A percentile compares a stretch with the other conserved stretches of the same genome.
phyloP scores from a whole-genome alignment of 2,888 invertebrate genomes.

The Rhopalosiphum nymphaeae region DNA sequence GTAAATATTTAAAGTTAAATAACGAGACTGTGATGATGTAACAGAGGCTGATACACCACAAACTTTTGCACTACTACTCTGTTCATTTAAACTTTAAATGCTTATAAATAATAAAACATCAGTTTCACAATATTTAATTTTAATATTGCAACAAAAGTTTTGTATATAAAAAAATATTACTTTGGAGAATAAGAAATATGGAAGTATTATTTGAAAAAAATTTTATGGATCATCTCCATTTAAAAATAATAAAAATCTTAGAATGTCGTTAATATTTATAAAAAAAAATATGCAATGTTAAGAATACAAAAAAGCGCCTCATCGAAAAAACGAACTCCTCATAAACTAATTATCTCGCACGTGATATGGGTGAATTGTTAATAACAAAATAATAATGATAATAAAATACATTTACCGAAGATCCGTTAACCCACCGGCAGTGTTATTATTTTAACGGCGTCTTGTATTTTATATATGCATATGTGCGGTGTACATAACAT shows the following conservation, averaged over 20 bases:
- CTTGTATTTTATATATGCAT: background rate
- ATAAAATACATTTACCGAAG: background rate
- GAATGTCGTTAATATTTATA: background rate
- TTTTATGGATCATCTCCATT: background rate
- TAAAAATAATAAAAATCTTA: background rate
- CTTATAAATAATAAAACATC: background rate
- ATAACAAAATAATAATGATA: background rate
- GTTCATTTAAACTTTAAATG: background rate
- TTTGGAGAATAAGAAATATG: background rate
- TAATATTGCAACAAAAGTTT: background rate
- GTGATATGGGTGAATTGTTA: background rate
- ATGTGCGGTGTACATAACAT: background rate
- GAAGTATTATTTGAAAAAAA: background rate
- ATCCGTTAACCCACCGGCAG: slow-evolving; percentile 29
- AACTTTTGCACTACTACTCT: background rate
- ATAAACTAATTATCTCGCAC: background rate
- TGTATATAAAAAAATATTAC: background rate
- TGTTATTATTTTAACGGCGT: slow-evolving; percentile 41
- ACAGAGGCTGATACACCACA: background rate
- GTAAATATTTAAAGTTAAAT: background rate
- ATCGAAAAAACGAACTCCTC: background rate
- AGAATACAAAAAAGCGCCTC: background rate
- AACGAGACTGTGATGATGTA: background rate
- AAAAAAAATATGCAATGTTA: background rate
- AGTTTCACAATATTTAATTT: background rate